phyloP scores from a whole-genome alignment of 2,888 invertebrate species.

The Drosophila rubida region DNA sequence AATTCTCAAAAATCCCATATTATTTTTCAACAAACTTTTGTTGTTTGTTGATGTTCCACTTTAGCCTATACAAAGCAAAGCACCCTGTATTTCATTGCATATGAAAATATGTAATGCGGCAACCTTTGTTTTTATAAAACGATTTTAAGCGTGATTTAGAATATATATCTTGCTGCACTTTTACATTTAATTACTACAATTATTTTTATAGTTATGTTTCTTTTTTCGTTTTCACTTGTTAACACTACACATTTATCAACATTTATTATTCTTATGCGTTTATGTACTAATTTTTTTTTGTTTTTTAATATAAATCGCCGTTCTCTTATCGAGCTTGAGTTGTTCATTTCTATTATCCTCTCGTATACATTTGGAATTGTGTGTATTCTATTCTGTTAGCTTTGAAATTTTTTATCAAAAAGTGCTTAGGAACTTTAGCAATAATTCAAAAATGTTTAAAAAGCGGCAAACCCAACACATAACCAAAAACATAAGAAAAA shows the following conservation, averaged over 20 bases:
- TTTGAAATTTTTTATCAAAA: conserved; percentile 45
- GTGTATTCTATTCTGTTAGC: conserved; percentile 17
- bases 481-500: conserved; percentile 12
- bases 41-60: conserved; percentile 11
- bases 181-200: conserved; percentile 53
- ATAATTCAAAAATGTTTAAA: conserved; percentile 28
- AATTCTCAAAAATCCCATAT: conserved; percentile 36
- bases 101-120: conserved; percentile 55
- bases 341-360: conserved; percentile 23
- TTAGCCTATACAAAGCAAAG: conserved; percentile 52
- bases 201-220: conserved; percentile 23
- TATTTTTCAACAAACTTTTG: conserved; percentile 21
- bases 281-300: conserved; percentile 36
- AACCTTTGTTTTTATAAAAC: conserved; percentile 44
- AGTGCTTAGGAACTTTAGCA: conserved; percentile 66
- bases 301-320: conserved; percentile 20
- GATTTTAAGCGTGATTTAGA: conserved; percentile 55
- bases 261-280: conserved; percentile 61
- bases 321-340: conserved; percentile 28
- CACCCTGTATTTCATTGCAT: conserved; percentile 52
- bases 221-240: conserved; percentile 45
- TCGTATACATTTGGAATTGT: conserved; percentile 67
- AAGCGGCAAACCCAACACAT: conserved; percentile 21
- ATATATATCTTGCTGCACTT: conserved; percentile 51
- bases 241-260: conserved; percentile 81